These are phyloP conservation scores for Zeus faber DNA, from an alignment of 2,113 vertebrate species.

Conservation along the genomic window DNA sequence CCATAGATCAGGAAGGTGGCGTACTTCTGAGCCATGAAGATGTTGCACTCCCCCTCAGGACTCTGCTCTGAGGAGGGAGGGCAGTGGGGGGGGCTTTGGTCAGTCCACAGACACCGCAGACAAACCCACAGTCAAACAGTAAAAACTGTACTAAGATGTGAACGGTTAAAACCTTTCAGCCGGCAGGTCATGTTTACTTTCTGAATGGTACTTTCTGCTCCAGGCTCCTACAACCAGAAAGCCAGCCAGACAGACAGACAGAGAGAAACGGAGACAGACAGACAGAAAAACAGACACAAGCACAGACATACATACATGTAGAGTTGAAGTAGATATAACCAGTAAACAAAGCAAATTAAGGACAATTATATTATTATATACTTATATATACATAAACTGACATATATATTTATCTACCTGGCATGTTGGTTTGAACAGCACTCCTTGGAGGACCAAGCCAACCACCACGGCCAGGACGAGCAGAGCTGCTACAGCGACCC, in stretches of 20 bases:
- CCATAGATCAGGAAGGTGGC: slow-evolving; percentile 27
- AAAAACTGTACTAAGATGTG: too few species aligned
- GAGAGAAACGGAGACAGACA: not conserved
- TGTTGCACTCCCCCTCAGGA: rapidly evolving
- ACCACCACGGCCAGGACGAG: not conserved
- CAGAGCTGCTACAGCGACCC: too few species aligned
- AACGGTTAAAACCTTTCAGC: not conserved
- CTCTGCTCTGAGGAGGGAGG: not conserved
- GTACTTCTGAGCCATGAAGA: slow-evolving; percentile 4
- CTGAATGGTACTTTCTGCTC: too few species aligned
- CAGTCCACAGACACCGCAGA: not conserved
- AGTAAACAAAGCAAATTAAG: not conserved
- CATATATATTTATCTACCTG: not conserved
- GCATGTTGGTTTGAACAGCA: not conserved
- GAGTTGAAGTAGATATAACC: not conserved
- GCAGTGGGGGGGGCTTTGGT: not conserved
- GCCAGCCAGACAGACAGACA: not conserved
- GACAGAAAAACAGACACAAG: not conserved
- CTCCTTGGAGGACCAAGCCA: too few species aligned
- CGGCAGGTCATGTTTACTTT: not conserved
- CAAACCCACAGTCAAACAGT: too few species aligned
- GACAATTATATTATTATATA: not conserved
- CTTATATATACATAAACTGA: not conserved
- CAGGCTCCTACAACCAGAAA: too few species aligned
- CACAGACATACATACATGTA: not conserved